Percentiles rank a stretch among this genome's conserved stretches.
Evolutionary conservation across 2,888 invertebrate genomes (phyloP).

Genomic region (Agonopterix subpropinquella): DNA sequence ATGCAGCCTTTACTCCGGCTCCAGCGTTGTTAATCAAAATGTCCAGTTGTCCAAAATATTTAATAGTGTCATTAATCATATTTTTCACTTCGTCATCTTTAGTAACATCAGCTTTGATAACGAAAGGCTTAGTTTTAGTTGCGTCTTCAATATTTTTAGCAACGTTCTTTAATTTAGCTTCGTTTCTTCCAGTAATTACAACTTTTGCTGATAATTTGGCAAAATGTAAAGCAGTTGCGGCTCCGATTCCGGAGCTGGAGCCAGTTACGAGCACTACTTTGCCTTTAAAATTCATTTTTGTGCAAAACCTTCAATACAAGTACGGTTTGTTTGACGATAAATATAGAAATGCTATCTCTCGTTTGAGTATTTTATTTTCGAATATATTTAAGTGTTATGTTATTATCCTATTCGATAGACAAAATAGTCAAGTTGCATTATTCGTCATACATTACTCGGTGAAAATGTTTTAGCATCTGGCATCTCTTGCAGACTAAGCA

Average conservation of each 20-base stretch:
- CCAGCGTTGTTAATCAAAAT: slow-evolving; percentile 22
- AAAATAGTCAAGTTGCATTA: no score
- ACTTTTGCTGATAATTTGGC: slow-evolving; percentile 15
- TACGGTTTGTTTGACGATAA: no score
- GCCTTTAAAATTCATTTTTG: slow-evolving; percentile 8
- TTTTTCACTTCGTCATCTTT: slow-evolving; percentile 13
- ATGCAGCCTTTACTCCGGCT: slow-evolving; percentile 5
- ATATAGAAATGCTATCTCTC: no score
- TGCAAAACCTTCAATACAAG: no score
- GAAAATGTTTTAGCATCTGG: no score
- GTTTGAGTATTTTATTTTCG: no score
- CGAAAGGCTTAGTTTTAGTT: slow-evolving; percentile 11
- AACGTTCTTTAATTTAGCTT: slow-evolving; percentile 11
- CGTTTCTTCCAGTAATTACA: slow-evolving; percentile 14
- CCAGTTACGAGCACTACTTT: slow-evolving; percentile 15
- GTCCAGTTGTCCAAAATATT: slow-evolving; percentile 16
- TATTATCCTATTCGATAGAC: no score
- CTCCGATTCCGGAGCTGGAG: slow-evolving; percentile 19
- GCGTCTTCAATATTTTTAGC: slow-evolving; percentile 7
- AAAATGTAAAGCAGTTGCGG: slow-evolving; percentile 13
- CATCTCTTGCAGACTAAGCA: no score
- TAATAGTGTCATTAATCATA: slow-evolving; percentile 14
- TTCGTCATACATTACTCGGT: no score
- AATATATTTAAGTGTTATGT: no score
- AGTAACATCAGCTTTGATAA: slow-evolving; percentile 11